Percentiles rank a stretch among this genome's conserved stretches.
These are phyloP conservation scores for Morphnarchus princeps DNA, from an alignment of 2,113 vertebrate species.

Conservation along the genomic window DNA sequence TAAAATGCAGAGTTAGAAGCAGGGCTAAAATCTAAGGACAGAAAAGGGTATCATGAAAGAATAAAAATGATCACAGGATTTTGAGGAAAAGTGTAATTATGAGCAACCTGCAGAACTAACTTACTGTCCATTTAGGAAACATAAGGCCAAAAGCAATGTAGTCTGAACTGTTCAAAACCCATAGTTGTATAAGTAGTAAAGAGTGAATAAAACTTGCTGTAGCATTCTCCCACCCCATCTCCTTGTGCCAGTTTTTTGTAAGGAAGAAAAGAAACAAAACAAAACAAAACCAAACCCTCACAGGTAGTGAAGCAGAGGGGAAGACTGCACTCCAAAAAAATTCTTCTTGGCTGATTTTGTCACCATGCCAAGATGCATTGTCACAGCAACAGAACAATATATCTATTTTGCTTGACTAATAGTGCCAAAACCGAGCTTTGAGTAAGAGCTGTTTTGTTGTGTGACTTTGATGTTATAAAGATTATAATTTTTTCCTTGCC, in stretches of 20 bases:
- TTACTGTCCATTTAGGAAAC: not conserved
- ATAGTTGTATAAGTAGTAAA: not conserved
- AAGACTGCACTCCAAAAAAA: not conserved
- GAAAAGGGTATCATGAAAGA: not conserved
- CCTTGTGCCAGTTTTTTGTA: not conserved
- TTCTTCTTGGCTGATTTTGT: not conserved
- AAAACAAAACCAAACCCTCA: too few species aligned
- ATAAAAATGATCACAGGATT: not conserved
- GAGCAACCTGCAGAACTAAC: not conserved
- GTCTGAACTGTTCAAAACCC: not conserved
- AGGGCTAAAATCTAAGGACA: constrained; percentile 19
- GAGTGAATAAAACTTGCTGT: not conserved
- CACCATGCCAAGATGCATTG: not conserved
- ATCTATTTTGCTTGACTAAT: not conserved
- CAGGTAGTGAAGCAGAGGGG: not conserved
- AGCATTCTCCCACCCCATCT: not conserved
- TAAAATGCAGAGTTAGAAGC: not conserved
- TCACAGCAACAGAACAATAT: not conserved
- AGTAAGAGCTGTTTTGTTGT: not conserved
- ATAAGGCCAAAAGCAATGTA: not conserved
- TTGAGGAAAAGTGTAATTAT: not conserved
- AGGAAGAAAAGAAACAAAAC: not conserved
- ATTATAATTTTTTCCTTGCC: not conserved
- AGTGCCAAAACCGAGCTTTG: not conserved
- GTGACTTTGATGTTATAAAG: not conserved